A percentile compares a stretch with the other conserved stretches of the same genome.
These are phyloP conservation scores for Eupeodes latifasciatus DNA, from an alignment of 2,888 invertebrate genomes.

Conservation along the genomic window DNA sequence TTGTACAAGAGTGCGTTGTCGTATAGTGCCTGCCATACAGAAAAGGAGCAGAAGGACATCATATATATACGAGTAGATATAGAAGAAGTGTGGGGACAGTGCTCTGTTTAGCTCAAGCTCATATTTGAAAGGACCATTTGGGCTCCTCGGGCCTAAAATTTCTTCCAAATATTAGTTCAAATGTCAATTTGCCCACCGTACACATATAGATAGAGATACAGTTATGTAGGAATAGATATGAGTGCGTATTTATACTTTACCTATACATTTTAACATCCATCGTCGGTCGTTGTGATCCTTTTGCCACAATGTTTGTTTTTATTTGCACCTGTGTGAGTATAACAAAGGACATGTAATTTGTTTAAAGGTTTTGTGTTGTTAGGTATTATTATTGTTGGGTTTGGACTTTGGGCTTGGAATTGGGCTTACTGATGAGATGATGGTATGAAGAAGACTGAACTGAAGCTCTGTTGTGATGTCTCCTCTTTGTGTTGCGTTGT, in stretches of 20 bases:
- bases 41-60: neutral
- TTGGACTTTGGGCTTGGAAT: neutral
- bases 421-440: too few species aligned
- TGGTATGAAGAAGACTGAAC: neutral
- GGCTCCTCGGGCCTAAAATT: constrained; percentile 40
- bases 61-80: too few species aligned
- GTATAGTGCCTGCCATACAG: constrained; percentile 8
- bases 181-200: constrained; percentile 61
- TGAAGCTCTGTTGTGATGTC: constrained; percentile 6
- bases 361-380: constrained; percentile 60
- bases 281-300: neutral
- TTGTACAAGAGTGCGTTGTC: constrained; percentile 28
- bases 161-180: constrained; percentile 70
- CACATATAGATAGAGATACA: neutral
- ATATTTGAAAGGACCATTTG: constrained; percentile 44
- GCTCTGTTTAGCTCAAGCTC: neutral
- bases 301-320: constrained; percentile 39
- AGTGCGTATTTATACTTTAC: neutral
- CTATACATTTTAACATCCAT: constrained; percentile 21
- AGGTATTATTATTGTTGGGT: constrained; percentile 16
- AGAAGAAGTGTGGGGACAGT: neutral
- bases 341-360: constrained; percentile 70
- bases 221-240: neutral
- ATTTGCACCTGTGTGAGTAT: constrained; percentile 44
- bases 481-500: constrained; percentile 10